Conservation (phyloP, 2,888 invertebrate species). For the Rhingia campestris region DNA sequence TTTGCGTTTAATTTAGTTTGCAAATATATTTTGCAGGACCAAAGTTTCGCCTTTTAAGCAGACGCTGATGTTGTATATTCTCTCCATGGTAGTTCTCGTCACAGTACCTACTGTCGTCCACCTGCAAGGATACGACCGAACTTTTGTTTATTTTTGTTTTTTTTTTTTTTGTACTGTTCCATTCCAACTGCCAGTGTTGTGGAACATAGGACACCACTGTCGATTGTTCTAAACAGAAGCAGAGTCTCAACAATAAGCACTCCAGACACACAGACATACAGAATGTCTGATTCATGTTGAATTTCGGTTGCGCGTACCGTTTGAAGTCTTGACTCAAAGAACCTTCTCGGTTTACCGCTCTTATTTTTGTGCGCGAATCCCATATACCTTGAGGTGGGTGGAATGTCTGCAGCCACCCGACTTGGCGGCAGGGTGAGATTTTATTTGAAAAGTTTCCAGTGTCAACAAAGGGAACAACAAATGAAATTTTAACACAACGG, state of each 20-base stretch:
- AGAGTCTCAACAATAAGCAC: not conserved
- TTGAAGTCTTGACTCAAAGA: constrained; percentile 50
- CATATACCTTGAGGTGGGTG: not conserved
- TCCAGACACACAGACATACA: not conserved
- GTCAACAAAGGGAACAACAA: constrained; percentile 71
- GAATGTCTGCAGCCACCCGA: not conserved
- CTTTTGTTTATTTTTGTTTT: constrained; percentile 34
- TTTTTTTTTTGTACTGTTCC: constrained; percentile 18
- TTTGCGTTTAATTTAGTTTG: constrained; percentile 72
- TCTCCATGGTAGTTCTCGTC: constrained; percentile 21
- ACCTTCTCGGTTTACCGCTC: constrained; percentile 47
- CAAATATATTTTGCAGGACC: constrained; percentile 69
- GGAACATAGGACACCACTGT: constrained; percentile 17
- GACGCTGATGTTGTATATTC: constrained; percentile 12
- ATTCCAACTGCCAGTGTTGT: constrained; percentile 6
- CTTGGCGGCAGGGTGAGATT: constrained; percentile 24
- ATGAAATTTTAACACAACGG: constrained; percentile 67
- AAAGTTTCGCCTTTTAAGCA: constrained; percentile 42
- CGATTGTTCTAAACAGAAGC: constrained; percentile 30
- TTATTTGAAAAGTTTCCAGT: constrained; percentile 72
- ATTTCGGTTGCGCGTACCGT: constrained; percentile 14
- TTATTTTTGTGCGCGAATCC: constrained; percentile 27
- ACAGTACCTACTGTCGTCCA: constrained; percentile 1
- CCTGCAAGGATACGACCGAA: constrained; percentile 20
- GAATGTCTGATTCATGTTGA: constrained; percentile 32